Percentiles rank a stretch among this genome's conserved stretches.
Evolutionary conservation across 2,888 invertebrate species (phyloP).

Genomic region (Dastarcus helophoroides): DNA sequence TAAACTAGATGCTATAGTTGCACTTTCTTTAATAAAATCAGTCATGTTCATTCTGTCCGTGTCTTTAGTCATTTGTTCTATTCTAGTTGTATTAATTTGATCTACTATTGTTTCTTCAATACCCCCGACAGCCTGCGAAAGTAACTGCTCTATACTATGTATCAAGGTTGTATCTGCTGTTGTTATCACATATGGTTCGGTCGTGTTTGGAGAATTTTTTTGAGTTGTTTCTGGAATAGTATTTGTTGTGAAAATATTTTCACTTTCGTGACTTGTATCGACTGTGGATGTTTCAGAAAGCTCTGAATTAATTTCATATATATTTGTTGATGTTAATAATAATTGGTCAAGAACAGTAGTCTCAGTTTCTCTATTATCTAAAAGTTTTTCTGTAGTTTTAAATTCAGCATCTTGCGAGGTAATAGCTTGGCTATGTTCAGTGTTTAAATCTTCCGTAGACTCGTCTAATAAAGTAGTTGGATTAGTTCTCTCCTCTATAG

Average conservation of each 20-base stretch:
- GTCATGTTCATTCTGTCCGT: conserved; percentile 1
- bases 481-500: no score
- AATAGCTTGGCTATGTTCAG: no score
- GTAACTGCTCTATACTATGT: conserved; percentile 28
- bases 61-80: conserved; percentile 5
- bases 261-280: conserved; percentile 4
- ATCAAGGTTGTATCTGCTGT: conserved; percentile 25
- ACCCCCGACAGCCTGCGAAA: conserved; percentile 27
- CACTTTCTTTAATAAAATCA: no score
- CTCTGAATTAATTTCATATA: conserved; percentile 31
- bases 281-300: conserved; percentile 13
- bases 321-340: conserved; percentile 27
- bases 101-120: conserved; percentile 21
- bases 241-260: conserved; percentile 4
- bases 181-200: conserved; percentile 8
- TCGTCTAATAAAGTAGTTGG: no score
- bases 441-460: no score
- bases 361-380: no score
- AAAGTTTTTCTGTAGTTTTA: no score
- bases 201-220: conserved; percentile 4
- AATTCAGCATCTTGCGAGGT: no score
- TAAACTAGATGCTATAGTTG: no score
- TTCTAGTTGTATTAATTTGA: neutral
- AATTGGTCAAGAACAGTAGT: conserved; percentile 28
- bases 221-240: conserved; percentile 3